phyloP scores from a whole-genome alignment of 2,888 invertebrate species.

The Podotricha telesiphe region DNA sequence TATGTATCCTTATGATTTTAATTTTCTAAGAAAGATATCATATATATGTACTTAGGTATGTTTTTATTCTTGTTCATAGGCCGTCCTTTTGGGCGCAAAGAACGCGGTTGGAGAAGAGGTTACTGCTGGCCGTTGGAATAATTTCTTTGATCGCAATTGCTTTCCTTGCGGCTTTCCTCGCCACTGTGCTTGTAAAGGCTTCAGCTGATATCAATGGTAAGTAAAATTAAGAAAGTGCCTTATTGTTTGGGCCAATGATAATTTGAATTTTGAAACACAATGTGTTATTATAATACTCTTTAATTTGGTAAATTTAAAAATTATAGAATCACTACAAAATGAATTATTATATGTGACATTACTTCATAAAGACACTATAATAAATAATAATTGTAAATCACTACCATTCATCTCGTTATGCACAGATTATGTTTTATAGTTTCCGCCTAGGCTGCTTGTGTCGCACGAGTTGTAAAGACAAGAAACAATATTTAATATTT shows the following conservation, averaged over 20 bases:
- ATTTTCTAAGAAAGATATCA: no score
- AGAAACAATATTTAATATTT: no score
- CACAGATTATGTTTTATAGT: background rate
- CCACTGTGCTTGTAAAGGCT: conserved; percentile 57
- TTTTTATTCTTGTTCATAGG: conserved; percentile 51
- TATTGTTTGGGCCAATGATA: background rate
- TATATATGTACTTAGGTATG: background rate
- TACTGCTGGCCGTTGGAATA: conserved; percentile 61
- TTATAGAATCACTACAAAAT: no score
- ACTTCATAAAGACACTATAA: background rate
- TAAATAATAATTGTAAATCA: background rate
- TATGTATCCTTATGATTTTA: no score
- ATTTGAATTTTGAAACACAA: background rate
- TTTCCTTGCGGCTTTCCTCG: conserved; percentile 70
- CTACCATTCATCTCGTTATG: background rate
- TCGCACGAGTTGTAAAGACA: background rate
- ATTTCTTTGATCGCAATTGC: conserved; percentile 63
- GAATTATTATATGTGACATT: no score
- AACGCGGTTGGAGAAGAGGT: conserved; percentile 69
- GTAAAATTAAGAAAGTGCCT: background rate
- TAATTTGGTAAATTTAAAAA: background rate
- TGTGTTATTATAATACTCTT: background rate
- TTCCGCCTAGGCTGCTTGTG: background rate
- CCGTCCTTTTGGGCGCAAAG: conserved; percentile 73
- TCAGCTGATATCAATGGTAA: conserved; percentile 60